These are phyloP conservation scores for Nannoperca obscura DNA, from an alignment of 2,797 vertebrate genomes.

Conservation along the genomic window DNA sequence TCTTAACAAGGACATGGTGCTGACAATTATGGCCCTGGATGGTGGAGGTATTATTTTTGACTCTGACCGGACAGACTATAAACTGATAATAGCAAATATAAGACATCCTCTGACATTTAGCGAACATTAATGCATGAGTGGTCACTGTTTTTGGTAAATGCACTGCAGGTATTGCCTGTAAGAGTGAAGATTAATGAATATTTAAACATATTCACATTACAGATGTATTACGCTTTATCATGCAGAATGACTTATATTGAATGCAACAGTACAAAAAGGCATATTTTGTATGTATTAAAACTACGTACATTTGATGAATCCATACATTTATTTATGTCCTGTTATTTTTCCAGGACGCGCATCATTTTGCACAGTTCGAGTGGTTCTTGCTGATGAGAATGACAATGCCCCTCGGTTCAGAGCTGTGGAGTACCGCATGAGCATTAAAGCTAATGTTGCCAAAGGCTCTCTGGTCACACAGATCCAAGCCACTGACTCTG, in stretches of 20 bases:
- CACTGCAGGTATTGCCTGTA: neutral
- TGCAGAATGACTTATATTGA: neutral
- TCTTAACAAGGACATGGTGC: constrained; percentile 91
- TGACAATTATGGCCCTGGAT: constrained; percentile 96
- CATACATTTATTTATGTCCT: neutral
- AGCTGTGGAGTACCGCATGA: constrained; percentile 93
- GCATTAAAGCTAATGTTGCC: constrained; percentile 92
- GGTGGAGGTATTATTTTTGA: constrained; percentile 85
- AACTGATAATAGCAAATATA: constrained; percentile 7
- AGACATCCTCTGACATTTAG: neutral
- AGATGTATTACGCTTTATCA: constrained; percentile 14
- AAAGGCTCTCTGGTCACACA: constrained; percentile 94
- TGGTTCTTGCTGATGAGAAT: constrained; percentile 95
- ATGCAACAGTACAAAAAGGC: neutral
- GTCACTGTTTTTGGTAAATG: neutral
- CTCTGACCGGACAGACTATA: neutral
- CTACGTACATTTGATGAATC: neutral
- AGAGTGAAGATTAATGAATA: constrained; percentile 15
- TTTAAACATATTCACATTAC: constrained; percentile 25
- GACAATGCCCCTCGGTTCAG: constrained; percentile 95
- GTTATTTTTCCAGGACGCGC: constrained; percentile 83
- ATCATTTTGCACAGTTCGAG: constrained; percentile 95
- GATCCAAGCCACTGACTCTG: constrained; percentile 93
- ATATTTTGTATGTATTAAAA: neutral
- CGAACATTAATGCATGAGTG: constrained; percentile 8